These are phyloP conservation scores for Resseliella maxima DNA, from an alignment of 2,888 invertebrate genomes.

Conservation along the genomic window DNA sequence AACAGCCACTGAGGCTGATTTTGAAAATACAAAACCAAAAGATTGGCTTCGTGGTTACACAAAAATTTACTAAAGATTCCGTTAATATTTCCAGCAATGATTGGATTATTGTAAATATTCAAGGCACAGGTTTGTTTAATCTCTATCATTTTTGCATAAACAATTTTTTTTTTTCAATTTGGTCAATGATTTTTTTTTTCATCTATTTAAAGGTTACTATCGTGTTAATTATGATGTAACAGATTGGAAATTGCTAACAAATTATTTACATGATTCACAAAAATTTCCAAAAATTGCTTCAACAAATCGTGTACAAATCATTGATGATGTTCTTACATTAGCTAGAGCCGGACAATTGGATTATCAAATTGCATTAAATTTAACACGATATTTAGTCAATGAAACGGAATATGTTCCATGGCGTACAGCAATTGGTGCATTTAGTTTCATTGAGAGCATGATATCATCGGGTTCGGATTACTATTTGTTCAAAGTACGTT, in stretches of 20 bases:
- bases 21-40: conserved; percentile 74
- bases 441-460: conserved; percentile 84
- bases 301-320: conserved; percentile 86
- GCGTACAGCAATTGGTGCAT: conserved; percentile 81
- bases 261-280: conserved; percentile 73
- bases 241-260: conserved; percentile 68
- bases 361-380: conserved; percentile 82
- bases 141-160: background rate
- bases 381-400: conserved; percentile 81
- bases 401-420: conserved; percentile 90
- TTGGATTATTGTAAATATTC: conserved; percentile 67
- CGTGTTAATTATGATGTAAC: conserved; percentile 66
- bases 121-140: conserved; percentile 73
- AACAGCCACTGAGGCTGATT: conserved; percentile 72
- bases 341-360: conserved; percentile 69
- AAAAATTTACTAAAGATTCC: conserved; percentile 69
- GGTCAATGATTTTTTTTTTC: background rate
- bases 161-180: background rate
- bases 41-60: conserved; percentile 77
- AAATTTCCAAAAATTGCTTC: conserved; percentile 76
- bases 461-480: conserved; percentile 78
- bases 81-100: conserved; percentile 70
- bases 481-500: conserved; percentile 73
- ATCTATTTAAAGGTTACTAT: conserved; percentile 66
- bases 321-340: conserved; percentile 87